Conservation (phyloP, 2,888 invertebrate species). For the Lepas anatifera region DNA sequence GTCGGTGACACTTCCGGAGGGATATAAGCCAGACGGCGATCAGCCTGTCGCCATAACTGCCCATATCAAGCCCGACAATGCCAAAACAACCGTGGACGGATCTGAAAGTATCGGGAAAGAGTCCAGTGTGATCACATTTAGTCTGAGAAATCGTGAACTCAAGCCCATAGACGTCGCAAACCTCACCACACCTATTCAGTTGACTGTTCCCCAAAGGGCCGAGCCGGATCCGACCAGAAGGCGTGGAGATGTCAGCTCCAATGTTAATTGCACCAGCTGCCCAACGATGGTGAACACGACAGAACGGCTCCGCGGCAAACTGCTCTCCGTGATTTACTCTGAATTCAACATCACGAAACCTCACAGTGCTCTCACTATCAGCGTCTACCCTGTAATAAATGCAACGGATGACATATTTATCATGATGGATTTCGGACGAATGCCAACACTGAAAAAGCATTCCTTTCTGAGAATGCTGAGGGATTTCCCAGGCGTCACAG, state of each 20-base stretch:
- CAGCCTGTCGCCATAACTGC: not conserved
- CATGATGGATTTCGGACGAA: constrained; percentile 17
- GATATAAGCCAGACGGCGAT: not conserved
- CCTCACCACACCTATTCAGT: not conserved
- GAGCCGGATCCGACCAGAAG: not conserved
- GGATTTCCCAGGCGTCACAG: not conserved
- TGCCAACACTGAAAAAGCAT: constrained; percentile 20
- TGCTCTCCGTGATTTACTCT: not conserved
- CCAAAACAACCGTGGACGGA: not conserved
- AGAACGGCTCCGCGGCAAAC: not conserved
- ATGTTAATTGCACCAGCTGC: not conserved
- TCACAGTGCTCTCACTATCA: constrained; percentile 16
- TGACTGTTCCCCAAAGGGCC: not conserved
- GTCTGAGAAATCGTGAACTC: not conserved
- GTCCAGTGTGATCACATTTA: not conserved
- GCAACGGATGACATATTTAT: constrained; percentile 16
- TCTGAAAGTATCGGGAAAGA: not conserved
- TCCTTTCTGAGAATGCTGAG: constrained; percentile 5
- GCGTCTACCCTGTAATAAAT: constrained; percentile 4
- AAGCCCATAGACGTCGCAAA: not conserved
- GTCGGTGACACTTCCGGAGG: not conserved
- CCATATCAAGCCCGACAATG: not conserved
- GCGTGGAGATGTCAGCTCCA: too few relatives aligned
- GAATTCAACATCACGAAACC: constrained; percentile 17
- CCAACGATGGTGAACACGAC: not conserved